A percentile compares a stretch with the other conserved stretches of the same genome.
Evolutionary conservation across 2,888 invertebrate species (phyloP).

Genomic region (Brenthis ino): DNA sequence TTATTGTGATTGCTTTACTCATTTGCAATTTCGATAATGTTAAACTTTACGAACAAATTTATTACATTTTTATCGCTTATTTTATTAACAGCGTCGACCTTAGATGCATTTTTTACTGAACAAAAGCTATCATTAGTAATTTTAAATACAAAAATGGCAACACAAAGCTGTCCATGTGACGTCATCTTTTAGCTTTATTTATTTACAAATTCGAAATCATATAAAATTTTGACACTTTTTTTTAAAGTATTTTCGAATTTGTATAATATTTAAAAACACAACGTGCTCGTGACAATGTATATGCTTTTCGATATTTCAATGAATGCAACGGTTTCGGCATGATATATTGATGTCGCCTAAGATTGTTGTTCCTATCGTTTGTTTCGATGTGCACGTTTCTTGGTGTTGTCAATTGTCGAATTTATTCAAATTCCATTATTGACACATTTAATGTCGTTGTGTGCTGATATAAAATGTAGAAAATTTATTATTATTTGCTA

Average conservation of each 20-base stretch:
- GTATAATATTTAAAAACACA: slow-evolving; percentile 8
- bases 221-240: neutral
- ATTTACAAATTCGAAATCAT: slow-evolving; percentile 4
- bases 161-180: neutral
- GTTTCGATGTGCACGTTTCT: slow-evolving; percentile 15
- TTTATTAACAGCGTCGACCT: no score
- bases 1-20: no score
- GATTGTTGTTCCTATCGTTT: slow-evolving; percentile 1
- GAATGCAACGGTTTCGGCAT: slow-evolving; percentile 20
- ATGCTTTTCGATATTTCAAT: slow-evolving; percentile 2
- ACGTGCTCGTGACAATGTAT: slow-evolving; percentile 2
- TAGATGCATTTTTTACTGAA: no score
- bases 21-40: no score
- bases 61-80: no score
- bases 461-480: neutral
- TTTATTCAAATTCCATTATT: neutral
- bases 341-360: slow-evolving; percentile 7
- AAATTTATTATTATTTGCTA: neutral
- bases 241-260: slow-evolving; percentile 2
- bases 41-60: no score
- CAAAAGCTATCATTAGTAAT: no score
- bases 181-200: neutral
- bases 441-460: neutral
- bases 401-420: neutral
- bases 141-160: no score